phyloP scores from a whole-genome alignment of 2,888 invertebrate genomes.

The Pherbina coryleti region DNA sequence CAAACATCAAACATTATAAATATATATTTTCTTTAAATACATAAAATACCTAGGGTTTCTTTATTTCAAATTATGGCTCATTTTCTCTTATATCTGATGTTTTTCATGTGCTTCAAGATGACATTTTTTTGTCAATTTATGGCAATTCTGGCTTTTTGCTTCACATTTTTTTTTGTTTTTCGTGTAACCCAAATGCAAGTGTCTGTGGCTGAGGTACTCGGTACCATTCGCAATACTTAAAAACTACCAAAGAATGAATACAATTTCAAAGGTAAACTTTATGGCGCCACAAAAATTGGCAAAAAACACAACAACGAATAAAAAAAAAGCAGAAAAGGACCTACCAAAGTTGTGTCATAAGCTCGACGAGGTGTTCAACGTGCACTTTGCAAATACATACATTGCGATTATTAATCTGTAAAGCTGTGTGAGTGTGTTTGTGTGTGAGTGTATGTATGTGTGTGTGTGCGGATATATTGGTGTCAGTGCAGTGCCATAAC shows the following conservation, averaged over 20 bases:
- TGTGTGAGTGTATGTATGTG: not conserved
- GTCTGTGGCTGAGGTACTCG: no score
- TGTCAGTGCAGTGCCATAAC: conserved; percentile 10
- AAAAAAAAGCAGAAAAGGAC: not conserved
- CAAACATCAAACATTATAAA: no score
- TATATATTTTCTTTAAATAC: no score
- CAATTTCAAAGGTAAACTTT: conserved; percentile 8
- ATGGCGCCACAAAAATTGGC: not conserved
- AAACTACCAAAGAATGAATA: not conserved
- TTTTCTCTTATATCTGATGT: no score
- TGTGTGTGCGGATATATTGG: not conserved
- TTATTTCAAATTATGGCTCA: no score
- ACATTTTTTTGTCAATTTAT: no score
- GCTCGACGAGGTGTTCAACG: conserved; percentile 15
- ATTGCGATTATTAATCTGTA: not conserved
- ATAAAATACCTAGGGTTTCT: no score
- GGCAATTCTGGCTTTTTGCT: no score
- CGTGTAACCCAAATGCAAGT: no score
- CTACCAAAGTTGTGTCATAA: not conserved
- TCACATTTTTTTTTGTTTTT: no score
- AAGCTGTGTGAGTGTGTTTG: not conserved
- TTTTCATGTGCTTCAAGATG: no score
- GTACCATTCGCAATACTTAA: no score
- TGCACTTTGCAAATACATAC: not conserved
- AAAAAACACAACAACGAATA: not conserved